phyloP scores from a whole-genome alignment of 30 jellyfish, hydroid and myxozoan species.

The Rhopilema esculentum region DNA sequence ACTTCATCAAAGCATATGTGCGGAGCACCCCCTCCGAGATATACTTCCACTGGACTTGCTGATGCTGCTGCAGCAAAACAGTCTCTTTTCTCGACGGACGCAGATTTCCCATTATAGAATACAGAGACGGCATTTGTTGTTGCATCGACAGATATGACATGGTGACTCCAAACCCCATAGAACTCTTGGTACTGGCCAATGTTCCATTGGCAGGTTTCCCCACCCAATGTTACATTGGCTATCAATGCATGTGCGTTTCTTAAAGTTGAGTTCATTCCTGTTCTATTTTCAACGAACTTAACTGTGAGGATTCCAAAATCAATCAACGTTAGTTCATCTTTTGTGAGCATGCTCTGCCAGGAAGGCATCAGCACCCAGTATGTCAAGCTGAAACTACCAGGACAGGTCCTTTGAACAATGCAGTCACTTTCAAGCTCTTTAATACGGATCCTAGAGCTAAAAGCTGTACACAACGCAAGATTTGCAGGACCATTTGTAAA shows the following conservation, averaged over 20 bases:
- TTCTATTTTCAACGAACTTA: background rate
- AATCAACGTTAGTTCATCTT: background rate
- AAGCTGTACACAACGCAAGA: conserved; percentile 55
- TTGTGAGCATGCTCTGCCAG: background rate
- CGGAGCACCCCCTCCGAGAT: conserved; percentile 41
- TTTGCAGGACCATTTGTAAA: conserved; percentile 40
- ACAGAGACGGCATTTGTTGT: background rate
- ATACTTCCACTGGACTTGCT: background rate
- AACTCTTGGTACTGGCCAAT: background rate
- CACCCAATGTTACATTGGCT: background rate
- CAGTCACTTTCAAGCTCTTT: background rate
- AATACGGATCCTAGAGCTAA: background rate
- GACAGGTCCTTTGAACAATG: conserved; percentile 3
- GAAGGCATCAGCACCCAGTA: conserved; percentile 40
- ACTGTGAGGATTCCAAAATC: background rate
- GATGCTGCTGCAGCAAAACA: background rate
- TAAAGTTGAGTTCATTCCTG: background rate
- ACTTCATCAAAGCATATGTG: conserved; percentile 41
- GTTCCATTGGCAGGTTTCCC: conserved; percentile 18
- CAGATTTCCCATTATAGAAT: background rate
- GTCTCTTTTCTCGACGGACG: background rate
- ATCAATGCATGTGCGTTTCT: background rate
- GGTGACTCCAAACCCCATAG: conserved; percentile 24
- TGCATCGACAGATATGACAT: conserved; percentile 8
- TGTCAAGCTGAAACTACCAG: background rate